These are phyloP conservation scores for Pharmacophagus antenor DNA, from an alignment of 2,888 invertebrate genomes.

Conservation along the genomic window DNA sequence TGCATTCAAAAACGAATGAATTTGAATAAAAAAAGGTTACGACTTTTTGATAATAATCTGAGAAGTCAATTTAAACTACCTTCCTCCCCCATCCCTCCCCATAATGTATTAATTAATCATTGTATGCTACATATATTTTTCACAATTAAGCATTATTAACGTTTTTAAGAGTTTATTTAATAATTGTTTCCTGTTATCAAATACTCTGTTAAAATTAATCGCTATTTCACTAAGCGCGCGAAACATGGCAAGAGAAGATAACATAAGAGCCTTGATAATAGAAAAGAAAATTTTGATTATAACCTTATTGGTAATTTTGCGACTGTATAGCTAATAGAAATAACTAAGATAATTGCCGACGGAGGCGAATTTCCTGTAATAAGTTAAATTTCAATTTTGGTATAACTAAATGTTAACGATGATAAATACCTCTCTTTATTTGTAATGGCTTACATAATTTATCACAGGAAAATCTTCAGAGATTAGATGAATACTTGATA, in stretches of 20 bases:
- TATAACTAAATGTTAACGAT: background rate
- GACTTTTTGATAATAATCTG: too few species aligned
- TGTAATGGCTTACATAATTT: too few species aligned
- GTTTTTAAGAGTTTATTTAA: background rate
- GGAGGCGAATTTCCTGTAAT: background rate
- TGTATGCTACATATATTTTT: background rate
- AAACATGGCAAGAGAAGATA: background rate
- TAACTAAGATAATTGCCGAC: background rate
- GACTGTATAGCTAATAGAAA: background rate
- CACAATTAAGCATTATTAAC: background rate
- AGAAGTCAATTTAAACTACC: too few species aligned
- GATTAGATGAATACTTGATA: too few species aligned
- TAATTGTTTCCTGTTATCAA: too few species aligned
- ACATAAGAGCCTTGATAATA: background rate
- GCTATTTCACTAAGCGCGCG: too few species aligned
- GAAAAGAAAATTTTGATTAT: slow-evolving; percentile 14
- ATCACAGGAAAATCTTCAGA: too few species aligned
- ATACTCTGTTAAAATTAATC: too few species aligned
- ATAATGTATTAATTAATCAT: background rate
- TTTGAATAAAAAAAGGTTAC: too few species aligned
- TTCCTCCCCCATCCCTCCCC: too few species aligned
- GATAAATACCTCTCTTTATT: background rate
- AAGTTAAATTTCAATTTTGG: background rate
- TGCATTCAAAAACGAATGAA: too few species aligned
- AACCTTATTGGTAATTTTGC: background rate